Evolutionary conservation across 2,113 vertebrate species (phyloP).

Genomic region (Bagarius yarrelli): DNA sequence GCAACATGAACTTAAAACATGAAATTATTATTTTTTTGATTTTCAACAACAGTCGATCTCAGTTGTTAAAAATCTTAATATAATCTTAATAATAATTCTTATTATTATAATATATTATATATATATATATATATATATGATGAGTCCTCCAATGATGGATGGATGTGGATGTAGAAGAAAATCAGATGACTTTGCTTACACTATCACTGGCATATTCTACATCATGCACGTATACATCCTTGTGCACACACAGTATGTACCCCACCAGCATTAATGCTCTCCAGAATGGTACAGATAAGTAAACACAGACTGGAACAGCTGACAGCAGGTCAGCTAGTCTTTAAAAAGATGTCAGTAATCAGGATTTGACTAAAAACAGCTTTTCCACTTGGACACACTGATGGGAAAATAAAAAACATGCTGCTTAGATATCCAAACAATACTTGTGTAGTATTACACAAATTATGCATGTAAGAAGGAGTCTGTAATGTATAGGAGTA

Average conservation of each 20-base stretch:
- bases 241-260: conserved; percentile 16
- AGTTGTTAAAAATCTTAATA: no score
- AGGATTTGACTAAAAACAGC: background rate
- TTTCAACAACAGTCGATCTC: no score
- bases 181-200: conserved; percentile 70
- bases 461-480: background rate
- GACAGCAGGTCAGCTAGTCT: background rate
- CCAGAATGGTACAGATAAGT: background rate
- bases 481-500: background rate
- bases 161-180: conserved; percentile 73
- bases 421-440: background rate
- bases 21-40: no score
- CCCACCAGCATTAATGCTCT: background rate
- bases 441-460: no score
- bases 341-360: background rate
- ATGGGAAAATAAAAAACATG: background rate
- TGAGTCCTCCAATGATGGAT: no score
- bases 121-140: no score
- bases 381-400: background rate
- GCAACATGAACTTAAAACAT: conserved; percentile 40
- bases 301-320: background rate
- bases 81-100: no score
- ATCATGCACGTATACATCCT: conserved; percentile 47
- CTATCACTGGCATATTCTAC: conserved; percentile 67
- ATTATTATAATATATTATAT: no score